phyloP scores from a whole-genome alignment of 1,140 invertebrate species.

The Caenorhabditis briggsae region DNA sequence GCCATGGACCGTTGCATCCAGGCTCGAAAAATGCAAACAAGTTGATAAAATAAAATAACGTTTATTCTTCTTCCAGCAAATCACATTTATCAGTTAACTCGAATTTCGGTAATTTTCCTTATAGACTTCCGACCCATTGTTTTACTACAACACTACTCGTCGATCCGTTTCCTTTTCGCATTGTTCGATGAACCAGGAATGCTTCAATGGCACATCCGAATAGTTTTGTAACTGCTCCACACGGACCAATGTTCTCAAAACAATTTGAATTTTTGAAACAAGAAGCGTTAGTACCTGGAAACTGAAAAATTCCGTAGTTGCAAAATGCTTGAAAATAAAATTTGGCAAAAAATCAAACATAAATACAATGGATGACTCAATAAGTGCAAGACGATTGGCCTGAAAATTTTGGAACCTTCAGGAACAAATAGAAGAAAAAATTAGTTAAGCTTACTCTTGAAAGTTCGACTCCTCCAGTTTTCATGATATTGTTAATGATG shows the following conservation, averaged over 20 bases:
- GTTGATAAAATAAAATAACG: too few species aligned
- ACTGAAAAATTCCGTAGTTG: neutral
- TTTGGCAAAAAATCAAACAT: neutral
- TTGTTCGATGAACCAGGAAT: neutral
- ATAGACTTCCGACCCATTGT: neutral
- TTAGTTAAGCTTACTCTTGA: too few species aligned
- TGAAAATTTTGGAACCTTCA: too few species aligned
- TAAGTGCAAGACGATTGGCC: constrained; percentile 7
- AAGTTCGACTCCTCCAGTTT: neutral
- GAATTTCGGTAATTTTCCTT: too few species aligned
- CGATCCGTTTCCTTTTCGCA: neutral
- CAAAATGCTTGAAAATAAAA: neutral
- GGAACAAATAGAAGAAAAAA: too few species aligned
- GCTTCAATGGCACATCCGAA: constrained; percentile 25
- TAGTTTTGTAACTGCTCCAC: neutral
- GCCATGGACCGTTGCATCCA: too few species aligned
- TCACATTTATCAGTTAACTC: too few species aligned
- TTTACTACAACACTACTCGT: neutral
- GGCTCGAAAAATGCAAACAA: too few species aligned
- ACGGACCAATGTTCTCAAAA: neutral
- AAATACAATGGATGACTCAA: neutral
- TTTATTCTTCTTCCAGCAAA: too few species aligned
- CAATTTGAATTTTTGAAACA: neutral
- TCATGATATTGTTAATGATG: too few species aligned
- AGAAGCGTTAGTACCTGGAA: neutral